phyloP scores from a whole-genome alignment of 2,888 invertebrate genomes.

The Glyphotaelius pellucidus region DNA sequence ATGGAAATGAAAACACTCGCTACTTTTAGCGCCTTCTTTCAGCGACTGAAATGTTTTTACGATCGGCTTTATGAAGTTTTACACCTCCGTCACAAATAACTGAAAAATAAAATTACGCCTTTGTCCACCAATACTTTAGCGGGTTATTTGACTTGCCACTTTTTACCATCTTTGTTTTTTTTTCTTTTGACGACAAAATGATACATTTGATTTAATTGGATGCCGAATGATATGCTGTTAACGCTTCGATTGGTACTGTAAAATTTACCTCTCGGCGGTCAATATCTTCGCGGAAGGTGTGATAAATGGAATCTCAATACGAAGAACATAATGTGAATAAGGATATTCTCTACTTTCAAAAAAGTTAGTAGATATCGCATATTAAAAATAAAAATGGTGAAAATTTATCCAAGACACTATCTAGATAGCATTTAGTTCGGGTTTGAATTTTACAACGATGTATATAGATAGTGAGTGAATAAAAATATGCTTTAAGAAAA shows the following conservation, averaged over 20 bases:
- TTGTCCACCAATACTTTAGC: not conserved
- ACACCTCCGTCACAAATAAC: conserved; percentile 21
- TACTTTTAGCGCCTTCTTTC: conserved; percentile 23
- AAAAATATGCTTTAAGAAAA: too few species aligned
- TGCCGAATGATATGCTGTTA: not conserved
- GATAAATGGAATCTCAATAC: not conserved
- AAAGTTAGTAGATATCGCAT: too few species aligned
- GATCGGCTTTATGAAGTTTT: conserved; percentile 6
- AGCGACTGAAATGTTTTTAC: conserved; percentile 11
- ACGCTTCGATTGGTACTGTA: not conserved
- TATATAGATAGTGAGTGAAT: too few species aligned
- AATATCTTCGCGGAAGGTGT: not conserved
- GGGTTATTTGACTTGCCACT: not conserved
- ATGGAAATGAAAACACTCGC: conserved; percentile 15
- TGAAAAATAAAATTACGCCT: conserved; percentile 14
- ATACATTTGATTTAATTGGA: conserved; percentile 18
- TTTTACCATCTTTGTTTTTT: not conserved
- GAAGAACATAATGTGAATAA: too few species aligned
- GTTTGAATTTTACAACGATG: too few species aligned
- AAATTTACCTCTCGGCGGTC: not conserved
- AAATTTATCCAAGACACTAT: too few species aligned
- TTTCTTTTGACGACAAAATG: not conserved
- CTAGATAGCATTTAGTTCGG: too few species aligned
- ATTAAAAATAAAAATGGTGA: too few species aligned
- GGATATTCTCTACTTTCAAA: too few species aligned